Conservation (phyloP, 2,797 vertebrate genomes). For the Protonibea diacanthus region DNA sequence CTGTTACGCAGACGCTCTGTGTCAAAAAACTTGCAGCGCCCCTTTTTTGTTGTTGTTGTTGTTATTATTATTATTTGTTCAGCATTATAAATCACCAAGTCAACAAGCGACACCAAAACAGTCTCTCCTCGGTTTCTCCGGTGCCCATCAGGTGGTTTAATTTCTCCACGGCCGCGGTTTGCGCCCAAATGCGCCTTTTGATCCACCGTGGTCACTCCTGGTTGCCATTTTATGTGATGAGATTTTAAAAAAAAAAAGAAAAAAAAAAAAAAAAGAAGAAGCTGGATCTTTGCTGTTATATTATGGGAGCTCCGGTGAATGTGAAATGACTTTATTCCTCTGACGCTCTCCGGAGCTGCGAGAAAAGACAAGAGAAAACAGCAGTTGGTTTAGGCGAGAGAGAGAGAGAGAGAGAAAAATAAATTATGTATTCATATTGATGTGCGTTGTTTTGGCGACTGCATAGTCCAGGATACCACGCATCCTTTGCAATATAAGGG, state of each 20-base stretch:
- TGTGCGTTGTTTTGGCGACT: constrained; percentile 40
- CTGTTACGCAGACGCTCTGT: constrained; percentile 67
- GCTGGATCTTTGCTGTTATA: constrained; percentile 50
- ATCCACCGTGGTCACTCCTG: constrained; percentile 72
- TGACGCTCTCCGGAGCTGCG: constrained; percentile 76
- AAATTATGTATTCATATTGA: constrained; percentile 24
- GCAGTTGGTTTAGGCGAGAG: constrained; percentile 39
- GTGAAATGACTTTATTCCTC: constrained; percentile 72
- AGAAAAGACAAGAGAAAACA: constrained; percentile 61
- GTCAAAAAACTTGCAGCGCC: constrained; percentile 69
- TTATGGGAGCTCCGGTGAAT: constrained; percentile 63
- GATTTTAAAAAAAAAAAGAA: constrained; percentile 8
- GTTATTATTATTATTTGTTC: constrained; percentile 38
- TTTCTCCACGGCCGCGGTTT: constrained; percentile 42
- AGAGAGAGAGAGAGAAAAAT: too few relatives aligned
- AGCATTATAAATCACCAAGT: constrained; percentile 68
- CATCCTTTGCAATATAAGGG: constrained; percentile 30
- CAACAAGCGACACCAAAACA: constrained; percentile 65
- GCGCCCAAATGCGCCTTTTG: constrained; percentile 67
- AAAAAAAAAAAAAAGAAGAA: constrained; percentile 24
- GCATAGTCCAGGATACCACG: constrained; percentile 26
- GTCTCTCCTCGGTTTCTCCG: constrained; percentile 38
- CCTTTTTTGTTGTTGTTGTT: not conserved
- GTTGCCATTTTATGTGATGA: constrained; percentile 80
- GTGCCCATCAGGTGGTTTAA: constrained; percentile 80